Conservation (phyloP, 2,888 invertebrate genomes). For the Rotaria socialis region DNA sequence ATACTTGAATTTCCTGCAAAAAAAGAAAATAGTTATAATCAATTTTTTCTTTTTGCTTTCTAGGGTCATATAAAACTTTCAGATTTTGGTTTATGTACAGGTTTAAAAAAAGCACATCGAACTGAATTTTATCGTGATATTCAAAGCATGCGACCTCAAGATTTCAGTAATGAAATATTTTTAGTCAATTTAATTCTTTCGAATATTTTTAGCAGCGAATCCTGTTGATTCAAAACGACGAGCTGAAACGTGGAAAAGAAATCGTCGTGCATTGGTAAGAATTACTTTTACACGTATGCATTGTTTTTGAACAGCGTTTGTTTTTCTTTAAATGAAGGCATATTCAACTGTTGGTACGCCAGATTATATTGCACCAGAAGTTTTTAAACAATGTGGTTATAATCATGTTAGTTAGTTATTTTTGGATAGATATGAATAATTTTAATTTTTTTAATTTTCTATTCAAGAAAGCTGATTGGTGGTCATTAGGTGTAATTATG, state of each 20-base stretch:
- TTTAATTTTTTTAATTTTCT: no score
- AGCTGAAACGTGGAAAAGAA: conserved; percentile 98
- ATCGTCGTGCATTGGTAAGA: conserved; percentile 68
- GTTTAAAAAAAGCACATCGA: conserved; percentile 93
- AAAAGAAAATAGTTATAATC: no score
- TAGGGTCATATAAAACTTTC: conserved; percentile 91
- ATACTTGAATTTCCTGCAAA: no score
- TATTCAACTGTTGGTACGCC: conserved; percentile 79
- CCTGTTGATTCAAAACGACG: conserved; percentile 95
- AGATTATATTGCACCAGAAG: conserved; percentile 99
- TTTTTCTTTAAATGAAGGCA: conserved; percentile 55
- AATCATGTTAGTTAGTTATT: conserved; percentile 76
- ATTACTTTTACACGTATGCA: no score
- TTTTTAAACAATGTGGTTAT: conserved; percentile 87
- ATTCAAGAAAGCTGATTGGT: conserved; percentile 64
- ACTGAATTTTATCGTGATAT: conserved; percentile 97
- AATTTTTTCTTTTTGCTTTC: no score
- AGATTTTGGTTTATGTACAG: conserved; percentile 97
- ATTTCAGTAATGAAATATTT: conserved; percentile 39
- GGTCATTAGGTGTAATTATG: conserved; percentile 99
- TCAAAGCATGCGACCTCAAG: conserved; percentile 54
- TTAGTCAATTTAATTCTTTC: background rate
- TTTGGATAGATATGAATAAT: background rate
- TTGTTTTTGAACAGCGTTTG: no score
- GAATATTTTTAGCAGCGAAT: conserved; percentile 50